Percentiles rank a stretch among this genome's conserved stretches.
phyloP scores from a whole-genome alignment of 1,140 invertebrate species.

The Chironomus striatipennis region DNA sequence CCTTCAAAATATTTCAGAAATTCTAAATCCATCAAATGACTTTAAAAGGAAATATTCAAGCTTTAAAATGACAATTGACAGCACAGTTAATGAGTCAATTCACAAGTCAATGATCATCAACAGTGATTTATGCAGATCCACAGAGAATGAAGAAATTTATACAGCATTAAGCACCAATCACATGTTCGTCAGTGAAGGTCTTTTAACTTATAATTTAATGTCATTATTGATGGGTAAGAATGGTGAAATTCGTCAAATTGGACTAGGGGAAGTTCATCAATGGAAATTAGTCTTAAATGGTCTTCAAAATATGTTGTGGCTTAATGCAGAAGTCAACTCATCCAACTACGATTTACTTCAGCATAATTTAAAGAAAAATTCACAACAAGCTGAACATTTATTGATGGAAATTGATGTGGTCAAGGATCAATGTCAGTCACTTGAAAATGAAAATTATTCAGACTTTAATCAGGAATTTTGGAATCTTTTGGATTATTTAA shows the following conservation, averaged over 20 bases:
- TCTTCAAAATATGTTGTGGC: not conserved
- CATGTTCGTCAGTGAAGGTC: not conserved
- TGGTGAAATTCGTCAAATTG: not conserved
- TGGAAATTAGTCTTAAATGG: not conserved
- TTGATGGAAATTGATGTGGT: not conserved
- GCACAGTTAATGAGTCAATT: not conserved
- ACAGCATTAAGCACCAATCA: not conserved
- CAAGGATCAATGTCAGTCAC: not conserved
- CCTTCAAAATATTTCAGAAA: not conserved
- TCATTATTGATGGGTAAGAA: not conserved
- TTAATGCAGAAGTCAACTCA: not conserved
- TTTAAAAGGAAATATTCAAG: not conserved
- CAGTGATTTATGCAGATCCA: not conserved
- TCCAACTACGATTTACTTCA: not conserved
- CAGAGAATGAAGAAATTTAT: not conserved
- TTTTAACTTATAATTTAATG: not conserved
- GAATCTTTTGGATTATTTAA: not conserved
- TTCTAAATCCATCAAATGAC: not conserved
- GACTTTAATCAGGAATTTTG: constrained; percentile 16
- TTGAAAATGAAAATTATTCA: constrained; percentile 11
- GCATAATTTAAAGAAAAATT: not conserved
- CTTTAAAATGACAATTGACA: not conserved
- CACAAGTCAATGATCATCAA: not conserved
- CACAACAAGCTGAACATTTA: not conserved
- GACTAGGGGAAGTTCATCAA: not conserved